Evolutionary conservation across 2,888 invertebrate species (phyloP), one percentile per base, ranked within the genome.

Genomic region (Idaea dimidiata): DNA sequence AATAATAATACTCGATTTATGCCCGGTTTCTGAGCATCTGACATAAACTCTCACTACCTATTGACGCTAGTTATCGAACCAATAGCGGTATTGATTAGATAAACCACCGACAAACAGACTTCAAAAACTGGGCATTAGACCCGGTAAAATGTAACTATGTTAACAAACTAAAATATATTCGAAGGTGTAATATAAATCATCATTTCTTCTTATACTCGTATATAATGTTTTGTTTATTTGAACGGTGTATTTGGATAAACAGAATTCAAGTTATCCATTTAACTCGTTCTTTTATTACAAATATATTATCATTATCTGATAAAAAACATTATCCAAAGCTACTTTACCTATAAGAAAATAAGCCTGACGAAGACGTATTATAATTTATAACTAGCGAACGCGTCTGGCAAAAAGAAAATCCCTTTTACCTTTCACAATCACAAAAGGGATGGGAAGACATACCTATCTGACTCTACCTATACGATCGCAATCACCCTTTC

Each of bases 331-430:
- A 7, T 43, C 43, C 43, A 14, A 43, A 43, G 14, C 43, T 43
- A 4, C 43, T 43, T 14, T 14, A 4, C 43, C 14, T 43, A 14
- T 14, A 14, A 43, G 43, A 43, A 43, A 43, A 43, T 43, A 43
- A 43, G 43, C 43, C 43, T 43, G 43, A 43, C 43, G 43, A 43
- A 43, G 43, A 43, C 10, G 43, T 43, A 43, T 43, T 43, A 43
- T 6, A 14, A 17, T 17, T 24, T 43, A 43, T 6, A 14, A 17
- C 32, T 24, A 6, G 57, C 10, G 24, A 32, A 62, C 58, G 57
- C 43, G 18, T 60, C 58, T 4, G 16, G 17, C 58, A 58, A 14
- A 54, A 32, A 60, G 58, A 63, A 62, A 59, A 53, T 18, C 17
- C 58, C 56, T 17, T 1, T 18, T 17, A 18, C 59, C 59, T 17